phyloP scores from a whole-genome alignment of 2,888 invertebrate species.

The Hymenopus coronatus region DNA sequence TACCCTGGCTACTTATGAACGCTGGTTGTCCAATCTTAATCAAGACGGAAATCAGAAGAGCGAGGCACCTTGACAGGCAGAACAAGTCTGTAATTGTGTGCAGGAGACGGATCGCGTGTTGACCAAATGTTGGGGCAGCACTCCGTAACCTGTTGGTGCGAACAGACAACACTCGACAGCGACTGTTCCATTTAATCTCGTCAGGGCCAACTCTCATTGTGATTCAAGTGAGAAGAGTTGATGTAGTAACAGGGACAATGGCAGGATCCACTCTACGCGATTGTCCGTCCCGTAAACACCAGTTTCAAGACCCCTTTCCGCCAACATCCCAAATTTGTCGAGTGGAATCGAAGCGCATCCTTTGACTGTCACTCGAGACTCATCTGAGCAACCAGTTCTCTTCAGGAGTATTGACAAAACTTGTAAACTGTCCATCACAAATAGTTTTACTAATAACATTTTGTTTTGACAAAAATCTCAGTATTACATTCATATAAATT shows the following conservation, averaged over 20 bases:
- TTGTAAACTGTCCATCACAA: neutral
- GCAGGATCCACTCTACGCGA: neutral
- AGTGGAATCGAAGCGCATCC: neutral
- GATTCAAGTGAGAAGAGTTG: neutral
- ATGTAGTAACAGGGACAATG: neutral
- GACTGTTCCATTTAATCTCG: neutral
- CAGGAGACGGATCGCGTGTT: neutral
- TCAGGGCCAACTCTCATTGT: neutral
- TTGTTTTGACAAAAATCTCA: too few species aligned
- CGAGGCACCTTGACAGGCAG: neutral
- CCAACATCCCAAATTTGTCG: neutral
- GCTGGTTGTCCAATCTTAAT: too few species aligned
- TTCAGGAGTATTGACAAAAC: too few species aligned
- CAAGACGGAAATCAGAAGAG: too few species aligned
- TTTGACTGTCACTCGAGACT: too few species aligned
- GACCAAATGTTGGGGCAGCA: neutral
- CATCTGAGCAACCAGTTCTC: neutral
- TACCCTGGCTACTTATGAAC: too few species aligned
- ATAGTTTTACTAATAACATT: neutral
- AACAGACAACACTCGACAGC: neutral
- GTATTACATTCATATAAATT: too few species aligned
- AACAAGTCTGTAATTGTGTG: too few species aligned
- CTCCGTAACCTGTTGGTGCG: neutral
- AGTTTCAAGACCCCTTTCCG: neutral
- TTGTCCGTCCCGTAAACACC: neutral